phyloP scores from a whole-genome alignment of 2,888 invertebrate genomes.

The Cosmia trapezina region DNA sequence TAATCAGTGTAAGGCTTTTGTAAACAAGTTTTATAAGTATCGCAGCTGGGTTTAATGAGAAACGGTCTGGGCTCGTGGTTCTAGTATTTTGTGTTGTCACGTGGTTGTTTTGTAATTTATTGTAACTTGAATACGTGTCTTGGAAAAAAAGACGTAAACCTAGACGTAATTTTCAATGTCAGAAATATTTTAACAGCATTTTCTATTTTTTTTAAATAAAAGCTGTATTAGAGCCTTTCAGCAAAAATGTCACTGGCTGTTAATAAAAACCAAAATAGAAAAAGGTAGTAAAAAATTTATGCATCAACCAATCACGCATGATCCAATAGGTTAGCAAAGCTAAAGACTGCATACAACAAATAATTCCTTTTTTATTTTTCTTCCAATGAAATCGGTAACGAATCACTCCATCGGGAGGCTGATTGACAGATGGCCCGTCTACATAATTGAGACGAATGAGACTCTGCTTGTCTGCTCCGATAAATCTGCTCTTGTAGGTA shows the following conservation, averaged over 20 bases:
- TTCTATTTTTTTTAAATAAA: no score
- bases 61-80: slow-evolving; percentile 31
- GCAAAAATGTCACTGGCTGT: background rate
- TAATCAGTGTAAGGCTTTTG: slow-evolving; percentile 74
- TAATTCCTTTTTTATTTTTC: slow-evolving; percentile 66
- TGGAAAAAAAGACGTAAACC: background rate
- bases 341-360: slow-evolving; percentile 50
- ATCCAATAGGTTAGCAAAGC: slow-evolving; percentile 29
- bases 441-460: slow-evolving; percentile 88
- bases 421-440: slow-evolving; percentile 90
- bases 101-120: background rate
- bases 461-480: slow-evolving; percentile 79
- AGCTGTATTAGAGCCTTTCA: background rate
- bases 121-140: background rate
- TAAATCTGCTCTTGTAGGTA: slow-evolving; percentile 74
- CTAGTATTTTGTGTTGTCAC: slow-evolving; percentile 22
- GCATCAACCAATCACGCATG: background rate
- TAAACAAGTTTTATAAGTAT: slow-evolving; percentile 75
- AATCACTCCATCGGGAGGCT: slow-evolving; percentile 86
- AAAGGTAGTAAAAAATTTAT: background rate
- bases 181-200: no score
- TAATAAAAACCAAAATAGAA: background rate
- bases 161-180: background rate
- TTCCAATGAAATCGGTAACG: slow-evolving; percentile 80
- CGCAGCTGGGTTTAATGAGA: slow-evolving; percentile 71